Evolutionary conservation across 2,113 vertebrate species (phyloP), one percentile per base, ranked within the genome.

Genomic region (Hydropotes inermis): DNA sequence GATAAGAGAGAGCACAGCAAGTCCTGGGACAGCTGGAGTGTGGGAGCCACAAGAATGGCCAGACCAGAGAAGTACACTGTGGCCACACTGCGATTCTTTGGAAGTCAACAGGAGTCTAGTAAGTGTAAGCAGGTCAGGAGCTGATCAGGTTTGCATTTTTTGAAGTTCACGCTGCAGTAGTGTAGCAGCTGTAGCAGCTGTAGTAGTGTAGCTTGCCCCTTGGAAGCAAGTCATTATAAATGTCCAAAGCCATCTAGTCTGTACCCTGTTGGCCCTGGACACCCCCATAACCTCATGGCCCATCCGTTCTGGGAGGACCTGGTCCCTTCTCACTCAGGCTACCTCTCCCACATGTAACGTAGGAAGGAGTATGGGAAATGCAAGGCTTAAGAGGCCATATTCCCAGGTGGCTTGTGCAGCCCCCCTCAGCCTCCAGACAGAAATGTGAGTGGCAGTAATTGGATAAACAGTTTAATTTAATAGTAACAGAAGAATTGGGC

Each of bases 401-500:
- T 90, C 97, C 81, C 47, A 27, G 36, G 11, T 89, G 83, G 87
- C 43, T 28, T 16, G 64, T 97, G 89, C 89, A 96, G 85, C 84
- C 47, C 39, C 95, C 89, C 96, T 98, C 97, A 55, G 92, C 89
- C 89, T 96, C 70, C 84, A 97, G 93, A 95, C 85, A 93, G 96
- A 98, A 98, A 96, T 98, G 43, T 91, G 87, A 98, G 92, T 82
- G 60, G 57, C 86, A 91, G 97, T 97, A 97, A 98, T 93, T 98
- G 96, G 87, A 97, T 98, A 97, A 98, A 98, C 89, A 97, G 74
- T 81, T 96, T 98, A 96, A 98, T 96, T 98, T 89, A 96, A 96
- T 86, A 94, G 67, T 88, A 92, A 98, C 60, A 87, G 84, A 96
- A 98, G 97, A 90, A 70, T 33, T 10, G 19, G 91, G 61, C 74